These are phyloP conservation scores for Bradypodion pumilum DNA, from an alignment of 2,797 vertebrate species.

Conservation along the genomic window DNA sequence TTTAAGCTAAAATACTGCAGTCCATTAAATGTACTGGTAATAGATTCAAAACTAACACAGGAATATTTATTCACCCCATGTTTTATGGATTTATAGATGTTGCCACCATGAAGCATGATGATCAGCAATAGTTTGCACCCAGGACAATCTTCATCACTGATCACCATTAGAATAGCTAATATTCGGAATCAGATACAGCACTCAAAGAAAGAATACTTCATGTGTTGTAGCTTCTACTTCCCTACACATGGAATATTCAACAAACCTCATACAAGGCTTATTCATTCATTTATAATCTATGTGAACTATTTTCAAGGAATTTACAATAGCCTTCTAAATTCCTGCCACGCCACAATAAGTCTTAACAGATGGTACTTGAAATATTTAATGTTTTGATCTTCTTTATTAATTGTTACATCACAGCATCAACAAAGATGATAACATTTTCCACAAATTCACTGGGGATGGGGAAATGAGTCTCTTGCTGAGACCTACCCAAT, in stretches of 20 bases:
- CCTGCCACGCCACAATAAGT: constrained; percentile 31
- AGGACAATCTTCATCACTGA: too few species aligned
- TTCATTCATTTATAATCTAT: background rate
- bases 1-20: too few species aligned
- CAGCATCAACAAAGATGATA: constrained; percentile 51
- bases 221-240: background rate
- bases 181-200: too few species aligned
- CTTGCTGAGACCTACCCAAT: constrained; percentile 40
- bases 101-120: background rate
- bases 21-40: background rate
- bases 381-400: constrained; percentile 65
- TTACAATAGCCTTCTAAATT: background rate
- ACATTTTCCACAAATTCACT: constrained; percentile 38
- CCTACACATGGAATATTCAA: background rate
- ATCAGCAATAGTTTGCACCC: background rate
- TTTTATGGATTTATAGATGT: background rate
- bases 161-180: too few species aligned
- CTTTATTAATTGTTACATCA: constrained; percentile 51
- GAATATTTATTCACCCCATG: background rate
- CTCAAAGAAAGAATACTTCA: too few species aligned
- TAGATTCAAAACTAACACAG: background rate
- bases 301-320: constrained; percentile 29
- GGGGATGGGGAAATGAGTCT: constrained; percentile 35
- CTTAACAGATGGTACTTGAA: constrained; percentile 60
- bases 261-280: background rate